Conservation (phyloP, 1,140 invertebrate genomes). For the Mercenaria mercenaria region DNA sequence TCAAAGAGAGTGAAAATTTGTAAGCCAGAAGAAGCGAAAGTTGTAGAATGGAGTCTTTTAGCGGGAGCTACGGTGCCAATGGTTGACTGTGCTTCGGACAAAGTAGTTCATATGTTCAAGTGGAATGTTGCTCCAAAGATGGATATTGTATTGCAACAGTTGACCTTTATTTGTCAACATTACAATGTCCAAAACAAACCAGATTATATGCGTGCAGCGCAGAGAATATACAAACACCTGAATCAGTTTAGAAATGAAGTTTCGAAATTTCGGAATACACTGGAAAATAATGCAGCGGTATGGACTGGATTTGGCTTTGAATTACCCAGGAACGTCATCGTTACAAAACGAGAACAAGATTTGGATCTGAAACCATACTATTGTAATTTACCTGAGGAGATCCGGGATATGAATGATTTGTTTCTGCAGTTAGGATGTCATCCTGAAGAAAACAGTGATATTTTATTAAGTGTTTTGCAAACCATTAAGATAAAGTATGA, state of each 20-base stretch:
- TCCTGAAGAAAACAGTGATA: background rate
- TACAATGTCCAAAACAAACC: slow-evolving; percentile 6
- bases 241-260: background rate
- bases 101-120: background rate
- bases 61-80: slow-evolving; percentile 1
- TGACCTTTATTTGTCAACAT: background rate
- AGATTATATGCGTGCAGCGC: background rate
- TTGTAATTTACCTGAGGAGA: slow-evolving; percentile 6
- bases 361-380: slow-evolving; percentile 14
- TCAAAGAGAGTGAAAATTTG: background rate
- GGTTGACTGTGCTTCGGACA: slow-evolving; percentile 1
- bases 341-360: background rate
- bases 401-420: background rate
- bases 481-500: background rate
- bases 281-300: background rate
- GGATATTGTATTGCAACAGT: background rate
- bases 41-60: background rate
- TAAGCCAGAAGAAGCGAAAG: background rate
- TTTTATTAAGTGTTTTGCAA: background rate
- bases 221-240: slow-evolving; percentile 16
- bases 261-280: background rate
- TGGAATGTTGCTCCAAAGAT: background rate
- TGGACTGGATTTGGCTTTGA: slow-evolving; percentile 25
- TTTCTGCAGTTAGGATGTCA: slow-evolving; percentile 26
- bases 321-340: background rate